These are phyloP conservation scores for Laticauda laticaudata DNA, from an alignment of 2,113 vertebrate genomes.

Conservation along the genomic window DNA sequence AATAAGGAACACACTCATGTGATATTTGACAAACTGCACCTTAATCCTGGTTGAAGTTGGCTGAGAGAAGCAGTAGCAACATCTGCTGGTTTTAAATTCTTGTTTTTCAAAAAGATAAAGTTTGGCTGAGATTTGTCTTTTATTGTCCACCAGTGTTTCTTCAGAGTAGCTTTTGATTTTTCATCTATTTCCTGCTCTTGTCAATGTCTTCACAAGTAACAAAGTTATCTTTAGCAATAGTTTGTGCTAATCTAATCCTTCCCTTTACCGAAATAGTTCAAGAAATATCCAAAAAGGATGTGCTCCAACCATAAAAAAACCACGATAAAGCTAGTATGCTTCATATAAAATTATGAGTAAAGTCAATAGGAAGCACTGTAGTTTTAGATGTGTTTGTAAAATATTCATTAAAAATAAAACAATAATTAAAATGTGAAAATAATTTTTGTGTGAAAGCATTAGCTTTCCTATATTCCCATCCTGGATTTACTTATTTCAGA, in stretches of 20 bases:
- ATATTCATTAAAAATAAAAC: not conserved
- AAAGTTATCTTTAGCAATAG: slow-evolving; percentile 18
- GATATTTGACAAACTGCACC: not conserved
- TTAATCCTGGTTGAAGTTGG: not conserved
- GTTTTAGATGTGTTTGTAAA: not conserved
- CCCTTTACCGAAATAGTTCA: not conserved
- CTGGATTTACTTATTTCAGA: not conserved
- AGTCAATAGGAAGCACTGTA: not conserved
- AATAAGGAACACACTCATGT: not conserved
- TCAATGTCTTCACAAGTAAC: slow-evolving; percentile 12
- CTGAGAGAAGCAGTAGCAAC: not conserved
- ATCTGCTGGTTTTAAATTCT: not conserved
- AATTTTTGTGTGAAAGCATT: not conserved
- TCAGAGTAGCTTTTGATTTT: not conserved
- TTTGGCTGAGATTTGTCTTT: slow-evolving; percentile 10
- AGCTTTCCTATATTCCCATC: not conserved
- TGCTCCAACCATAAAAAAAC: not conserved
- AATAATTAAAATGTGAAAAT: not conserved
- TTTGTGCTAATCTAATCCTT: slow-evolving; percentile 13
- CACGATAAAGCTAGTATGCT: not conserved
- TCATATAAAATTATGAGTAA: not conserved
- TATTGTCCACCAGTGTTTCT: slow-evolving; percentile 17
- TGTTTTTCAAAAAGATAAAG: not conserved
- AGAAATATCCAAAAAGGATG: not conserved
- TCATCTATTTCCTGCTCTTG: slow-evolving; percentile 24